Base-by-base conservation (phyloP, 2,888 invertebrate species). In the Drosophila multiciliata region DNA sequence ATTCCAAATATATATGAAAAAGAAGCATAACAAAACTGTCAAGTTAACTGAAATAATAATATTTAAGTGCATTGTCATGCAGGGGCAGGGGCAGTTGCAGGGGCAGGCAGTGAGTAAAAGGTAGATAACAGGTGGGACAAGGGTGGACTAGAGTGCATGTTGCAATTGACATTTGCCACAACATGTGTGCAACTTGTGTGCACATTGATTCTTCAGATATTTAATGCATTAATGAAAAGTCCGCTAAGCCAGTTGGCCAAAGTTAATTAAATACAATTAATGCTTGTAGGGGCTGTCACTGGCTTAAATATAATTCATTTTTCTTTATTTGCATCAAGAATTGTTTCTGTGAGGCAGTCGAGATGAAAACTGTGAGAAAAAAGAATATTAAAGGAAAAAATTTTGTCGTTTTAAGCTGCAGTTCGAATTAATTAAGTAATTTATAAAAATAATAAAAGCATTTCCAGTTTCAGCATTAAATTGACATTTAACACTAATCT, bases 11-110 rank as follows among this genome's bases (percentile, higher is more conserved):
- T 45, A 59, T 32, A 23, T 50, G 23, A 33, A 40, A 54, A n/a
- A 26, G 33, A 68, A 60, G 32, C 12, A 48, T 26, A 29, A 55
- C 20, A 63, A 48, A 57, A 60, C 32, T 9, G 26, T 52, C 5
- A 66, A 48, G 36, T 55, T 55, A 57, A 45, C 42, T 45, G 50
- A 54, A 36, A 59, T 57, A 60, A 59, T 32, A 50, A 29, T 55
- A 63, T 57, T 70, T 63, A 79, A 66, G 58, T 76, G 75, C 75
- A 72, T 48, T 40, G 73, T 75, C 77, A 72, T 72, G 61, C 45
- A 26, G 15, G 23, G 5, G 38, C n/a, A 26, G 17, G 17, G 6
- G 35, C 15, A 29, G 48, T 8, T n/a, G 26, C 58, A 33, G 40
- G 29, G 15, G 52, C 8, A 12, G 5, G 2, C 23, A 23, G 20